phyloP scores from a whole-genome alignment of 2,113 vertebrate genomes.

The Cairina moschata region DNA sequence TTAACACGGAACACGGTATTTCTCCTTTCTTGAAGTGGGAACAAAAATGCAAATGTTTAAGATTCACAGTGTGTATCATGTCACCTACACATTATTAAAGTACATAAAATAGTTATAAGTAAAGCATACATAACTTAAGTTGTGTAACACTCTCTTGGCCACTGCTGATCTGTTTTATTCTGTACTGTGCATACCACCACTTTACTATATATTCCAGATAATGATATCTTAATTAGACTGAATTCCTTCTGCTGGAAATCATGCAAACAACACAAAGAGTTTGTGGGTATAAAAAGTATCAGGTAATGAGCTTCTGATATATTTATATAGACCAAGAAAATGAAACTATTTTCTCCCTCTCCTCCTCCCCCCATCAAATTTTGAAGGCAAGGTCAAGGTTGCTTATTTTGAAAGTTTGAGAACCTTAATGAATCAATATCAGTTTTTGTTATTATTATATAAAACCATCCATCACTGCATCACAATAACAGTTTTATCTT shows the following conservation, averaged over 20 bases:
- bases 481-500: neutral
- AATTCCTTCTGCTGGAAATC: constrained; percentile 20
- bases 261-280: neutral
- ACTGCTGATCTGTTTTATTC: constrained; percentile 1
- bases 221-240: neutral
- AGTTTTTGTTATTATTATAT: neutral
- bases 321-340: neutral
- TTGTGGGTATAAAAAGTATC: neutral
- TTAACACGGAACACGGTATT: constrained; percentile 66
- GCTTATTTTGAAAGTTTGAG: constrained; percentile 26
- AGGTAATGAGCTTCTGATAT: constrained; percentile 23
- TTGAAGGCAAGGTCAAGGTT: constrained; percentile 37
- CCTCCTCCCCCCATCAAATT: neutral
- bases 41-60: constrained; percentile 34
- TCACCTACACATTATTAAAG: neutral
- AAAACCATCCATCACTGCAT: constrained; percentile 5
- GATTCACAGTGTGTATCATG: neutral
- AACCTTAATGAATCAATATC: constrained; percentile 37
- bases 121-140: neutral
- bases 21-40: constrained; percentile 34
- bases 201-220: constrained; percentile 8
- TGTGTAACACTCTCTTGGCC: neutral
- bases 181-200: neutral
- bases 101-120: neutral
- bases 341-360: neutral